Evolutionary conservation across 1,140 invertebrate species (phyloP).

Genomic region (Penaeus chinensis): DNA sequence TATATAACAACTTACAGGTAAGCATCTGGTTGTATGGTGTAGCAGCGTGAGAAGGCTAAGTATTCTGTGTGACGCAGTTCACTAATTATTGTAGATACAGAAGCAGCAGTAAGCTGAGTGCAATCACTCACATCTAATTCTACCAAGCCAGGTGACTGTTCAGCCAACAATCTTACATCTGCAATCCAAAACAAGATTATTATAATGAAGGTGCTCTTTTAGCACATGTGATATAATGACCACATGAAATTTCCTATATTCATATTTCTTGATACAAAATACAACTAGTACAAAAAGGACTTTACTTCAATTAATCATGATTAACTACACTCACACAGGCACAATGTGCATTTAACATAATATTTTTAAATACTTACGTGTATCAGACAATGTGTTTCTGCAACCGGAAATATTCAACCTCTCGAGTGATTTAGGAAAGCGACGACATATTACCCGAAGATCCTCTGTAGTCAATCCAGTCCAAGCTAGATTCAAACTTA

Average conservation of each 20-base stretch:
- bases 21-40: slow-evolving; percentile 77
- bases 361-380: slow-evolving; percentile 65
- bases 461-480: slow-evolving; percentile 75
- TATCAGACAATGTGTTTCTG: slow-evolving; percentile 79
- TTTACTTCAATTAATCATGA: too few relatives aligned
- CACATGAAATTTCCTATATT: too few relatives aligned
- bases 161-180: slow-evolving; percentile 75
- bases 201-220: too few relatives aligned
- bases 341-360: too few relatives aligned
- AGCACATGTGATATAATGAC: too few relatives aligned
- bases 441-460: slow-evolving; percentile 75
- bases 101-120: slow-evolving; percentile 75
- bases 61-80: slow-evolving; percentile 80
- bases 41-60: slow-evolving; percentile 86
- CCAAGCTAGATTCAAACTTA: slow-evolving; percentile 85
- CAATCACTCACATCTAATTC: slow-evolving; percentile 90
- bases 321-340: too few relatives aligned
- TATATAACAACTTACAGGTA: slow-evolving; percentile 72
- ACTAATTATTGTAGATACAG: slow-evolving; percentile 73
- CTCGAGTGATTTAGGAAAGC: slow-evolving; percentile 75
- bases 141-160: slow-evolving; percentile 77
- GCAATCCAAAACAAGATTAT: background rate
- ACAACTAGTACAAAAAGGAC: too few relatives aligned
- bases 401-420: slow-evolving; percentile 86
- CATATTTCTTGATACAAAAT: too few relatives aligned